Evolutionary conservation across 2,888 invertebrate species (phyloP).

Genomic region (Phaonia tiefii): DNA sequence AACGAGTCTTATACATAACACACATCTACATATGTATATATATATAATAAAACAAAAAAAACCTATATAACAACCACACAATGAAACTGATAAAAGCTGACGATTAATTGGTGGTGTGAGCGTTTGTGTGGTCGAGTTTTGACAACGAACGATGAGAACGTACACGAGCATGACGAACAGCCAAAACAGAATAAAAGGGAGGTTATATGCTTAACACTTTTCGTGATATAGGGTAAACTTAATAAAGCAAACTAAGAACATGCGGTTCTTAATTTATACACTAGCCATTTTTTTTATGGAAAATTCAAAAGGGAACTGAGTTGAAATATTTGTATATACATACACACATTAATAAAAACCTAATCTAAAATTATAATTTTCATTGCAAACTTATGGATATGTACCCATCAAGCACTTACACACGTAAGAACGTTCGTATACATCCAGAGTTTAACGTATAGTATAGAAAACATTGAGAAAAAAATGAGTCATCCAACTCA

Average conservation of each 20-base stretch:
- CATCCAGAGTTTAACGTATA: too few relatives aligned
- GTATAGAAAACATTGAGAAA: too few relatives aligned
- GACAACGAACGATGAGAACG: slow-evolving; percentile 15
- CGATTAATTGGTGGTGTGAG: slow-evolving; percentile 4
- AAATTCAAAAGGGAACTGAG: too few relatives aligned
- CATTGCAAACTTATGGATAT: too few relatives aligned
- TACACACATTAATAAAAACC: too few relatives aligned
- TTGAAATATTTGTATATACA: too few relatives aligned
- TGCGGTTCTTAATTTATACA: slow-evolving; percentile 5
- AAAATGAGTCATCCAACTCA: too few relatives aligned
- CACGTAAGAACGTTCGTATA: background rate
- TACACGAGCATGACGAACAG: slow-evolving; percentile 9
- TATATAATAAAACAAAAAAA: too few relatives aligned
- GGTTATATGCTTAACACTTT: slow-evolving; percentile 29
- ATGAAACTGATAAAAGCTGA: background rate
- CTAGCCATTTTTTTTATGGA: background rate
- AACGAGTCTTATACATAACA: background rate
- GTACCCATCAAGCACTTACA: background rate
- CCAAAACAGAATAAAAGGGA: slow-evolving; percentile 27
- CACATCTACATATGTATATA: too few relatives aligned
- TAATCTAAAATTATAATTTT: too few relatives aligned
- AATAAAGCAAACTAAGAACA: slow-evolving; percentile 17
- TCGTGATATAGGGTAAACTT: background rate
- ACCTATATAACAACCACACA: background rate
- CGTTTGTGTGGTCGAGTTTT: background rate